Evolutionary conservation across 2,888 invertebrate species (phyloP), one percentile per base, ranked within the genome.

Genomic region (Panorpa germanica): DNA sequence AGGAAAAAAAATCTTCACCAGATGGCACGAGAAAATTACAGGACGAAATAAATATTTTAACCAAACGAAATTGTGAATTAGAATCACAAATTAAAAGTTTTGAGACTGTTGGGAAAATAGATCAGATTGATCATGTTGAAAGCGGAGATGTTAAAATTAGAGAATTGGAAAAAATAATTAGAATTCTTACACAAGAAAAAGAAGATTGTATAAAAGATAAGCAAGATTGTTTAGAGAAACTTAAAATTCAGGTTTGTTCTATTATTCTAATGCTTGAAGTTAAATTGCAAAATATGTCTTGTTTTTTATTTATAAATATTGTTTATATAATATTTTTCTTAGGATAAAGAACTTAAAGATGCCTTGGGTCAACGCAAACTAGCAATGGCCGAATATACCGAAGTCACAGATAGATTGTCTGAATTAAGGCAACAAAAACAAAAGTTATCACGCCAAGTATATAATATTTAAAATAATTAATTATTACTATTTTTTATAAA

Each of bases 311-410:
- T n/a, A n/a, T n/a, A n/a, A n/a, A n/a, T n/a, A n/a, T n/a, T n/a
- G n/a, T n/a, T n/a, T n/a, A n/a, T n/a, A n/a, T n/a, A n/a, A n/a
- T n/a, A n/a, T n/a, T n/a, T n/a, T n/a, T n/a, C n/a, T n/a, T n/a
- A 86, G 61, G 78, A 82, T 38, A 80, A 83, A 45, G 90, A 90
- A 46, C 53, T 88, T 22, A 78, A 78, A 45, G 88, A 90, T 45
- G 85, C 86, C 3, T 49, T 85, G 32, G 66, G 75, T 13, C 88
- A 90, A 48, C 68, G 82, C 36, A 88, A 90, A 48, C 57, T 83
- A 26, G 85, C 88, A 1, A 82, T 86, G 78, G 65, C 83, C 17
- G 88, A 90, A 49, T 88, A 86, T 53, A 80, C 83, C 21, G 88
- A 90, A 49, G 81, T 88, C 7, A 77, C 81, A 2, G 86, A 86